Evolutionary conservation across 2,888 invertebrate species (phyloP), one percentile per base, ranked within the genome.

Genomic region (Archips xylosteana): DNA sequence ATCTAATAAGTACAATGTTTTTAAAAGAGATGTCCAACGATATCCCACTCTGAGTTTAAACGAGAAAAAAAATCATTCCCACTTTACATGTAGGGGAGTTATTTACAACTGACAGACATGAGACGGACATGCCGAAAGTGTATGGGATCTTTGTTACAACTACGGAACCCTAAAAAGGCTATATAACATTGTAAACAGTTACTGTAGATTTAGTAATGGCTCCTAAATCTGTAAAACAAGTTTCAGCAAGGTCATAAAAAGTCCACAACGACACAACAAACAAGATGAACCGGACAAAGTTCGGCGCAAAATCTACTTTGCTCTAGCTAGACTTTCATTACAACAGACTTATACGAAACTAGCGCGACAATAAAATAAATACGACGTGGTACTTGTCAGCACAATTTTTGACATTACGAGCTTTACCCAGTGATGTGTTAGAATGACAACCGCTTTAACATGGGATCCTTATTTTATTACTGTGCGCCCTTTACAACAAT

Each of bases 281-380:
- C 34, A 32, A 63, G 71, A 66, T 6, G 62, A 72, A 39, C 57
- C 51, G 39, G 68, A 68, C 72, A 34, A 72, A 72, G 63, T 68
- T 72, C 36, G 63, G 34, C 54, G 68, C 10, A 63, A 70, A 70
- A 54, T 70, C 60, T 65, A 70, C 69, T 65, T 66, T 54, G 36
- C 5, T 49, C 60, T 60, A 64, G 64, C 60, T 65, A 69, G 64
- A 59, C 51, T 69, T 69, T 70, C 69, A 74, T 69, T 74, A 74
- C 51, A 65, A 54, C 57, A 59, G 68, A 68, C 63, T 63, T 47
- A 72, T 72, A 68, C 72, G 67, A 72, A 67, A 72, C 68, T 68
- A 72, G 57, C 57, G 45, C 67, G 47, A 47, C 62, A 67, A 62
- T 72, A 72, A 73, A 73, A 73, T 73, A 69, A 73, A 73, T 73